phyloP scores from a whole-genome alignment of 2,888 invertebrate genomes.

The Scaeva pyrastri region DNA sequence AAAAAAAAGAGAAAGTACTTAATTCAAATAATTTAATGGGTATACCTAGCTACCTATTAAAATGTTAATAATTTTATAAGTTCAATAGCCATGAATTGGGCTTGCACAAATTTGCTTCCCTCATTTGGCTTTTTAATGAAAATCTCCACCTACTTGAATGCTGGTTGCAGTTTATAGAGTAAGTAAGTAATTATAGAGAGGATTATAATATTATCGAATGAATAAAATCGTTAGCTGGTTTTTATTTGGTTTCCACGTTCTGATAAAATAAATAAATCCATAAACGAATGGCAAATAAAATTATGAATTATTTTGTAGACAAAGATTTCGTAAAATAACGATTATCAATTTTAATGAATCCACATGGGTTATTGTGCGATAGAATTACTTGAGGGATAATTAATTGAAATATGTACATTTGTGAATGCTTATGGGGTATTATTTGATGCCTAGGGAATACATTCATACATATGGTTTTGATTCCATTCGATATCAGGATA shows the following conservation, averaged over 20 bases:
- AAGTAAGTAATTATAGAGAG: background rate
- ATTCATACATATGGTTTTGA: no score
- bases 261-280: background rate
- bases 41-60: background rate
- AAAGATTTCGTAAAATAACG: conserved; percentile 1
- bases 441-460: background rate
- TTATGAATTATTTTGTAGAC: background rate
- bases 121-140: conserved; percentile 5
- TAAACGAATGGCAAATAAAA: conserved; percentile 7
- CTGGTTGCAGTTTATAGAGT: conserved; percentile 6
- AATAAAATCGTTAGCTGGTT: background rate
- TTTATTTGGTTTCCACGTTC: background rate
- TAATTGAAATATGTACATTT: conserved; percentile 6
- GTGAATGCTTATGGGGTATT: conserved; percentile 1
- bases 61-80: background rate
- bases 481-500: no score
- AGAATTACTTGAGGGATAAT: conserved; percentile 21
- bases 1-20: conserved; percentile 22
- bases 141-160: conserved; percentile 3
- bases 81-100: background rate
- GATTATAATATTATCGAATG: background rate
- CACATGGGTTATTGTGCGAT: background rate
- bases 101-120: conserved; percentile 5
- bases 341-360: conserved; percentile 10
- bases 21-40: background rate